phyloP scores from a whole-genome alignment of 1,140 invertebrate genomes.

The Pygmarrhopalites habei region DNA sequence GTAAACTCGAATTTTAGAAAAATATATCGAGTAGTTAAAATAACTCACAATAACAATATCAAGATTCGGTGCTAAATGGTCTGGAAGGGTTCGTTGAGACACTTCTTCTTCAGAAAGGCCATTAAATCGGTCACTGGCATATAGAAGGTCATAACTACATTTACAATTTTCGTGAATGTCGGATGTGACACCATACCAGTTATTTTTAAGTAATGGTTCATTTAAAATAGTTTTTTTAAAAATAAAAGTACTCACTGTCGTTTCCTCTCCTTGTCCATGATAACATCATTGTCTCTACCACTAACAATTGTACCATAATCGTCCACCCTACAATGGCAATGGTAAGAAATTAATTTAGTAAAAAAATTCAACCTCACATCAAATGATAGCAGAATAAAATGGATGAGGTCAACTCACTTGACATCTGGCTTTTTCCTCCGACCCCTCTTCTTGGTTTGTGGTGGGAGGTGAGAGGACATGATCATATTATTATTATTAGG shows the following conservation, averaged over 20 bases:
- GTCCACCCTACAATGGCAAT: background rate
- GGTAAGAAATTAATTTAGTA: background rate
- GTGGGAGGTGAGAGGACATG: conserved; percentile 39
- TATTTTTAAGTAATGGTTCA: conserved; percentile 41
- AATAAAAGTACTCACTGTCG: too few species aligned
- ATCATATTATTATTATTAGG: conserved; percentile 18
- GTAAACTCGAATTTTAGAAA: too few species aligned
- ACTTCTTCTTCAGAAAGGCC: conserved; percentile 96
- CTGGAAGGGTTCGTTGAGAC: conserved; percentile 79
- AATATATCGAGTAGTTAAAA: background rate
- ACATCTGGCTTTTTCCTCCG: conserved; percentile 65
- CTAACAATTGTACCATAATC: conserved; percentile 1
- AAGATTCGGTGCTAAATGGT: conserved; percentile 83
- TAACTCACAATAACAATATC: conserved; percentile 95
- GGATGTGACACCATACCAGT: conserved; percentile 46
- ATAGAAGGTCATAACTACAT: conserved; percentile 89
- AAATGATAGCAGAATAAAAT: background rate
- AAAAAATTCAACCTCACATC: background rate
- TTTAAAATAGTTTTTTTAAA: background rate
- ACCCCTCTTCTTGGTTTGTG: conserved; percentile 67
- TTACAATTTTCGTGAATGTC: conserved; percentile 55
- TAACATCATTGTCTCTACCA: background rate
- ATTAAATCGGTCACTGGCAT: conserved; percentile 93
- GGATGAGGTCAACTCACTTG: conserved; percentile 7
- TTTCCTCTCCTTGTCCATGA: too few species aligned